Evolutionary conservation across 2,797 vertebrate genomes (phyloP), one percentile per base, ranked within the genome.

Genomic region (Poecilia velifera): DNA sequence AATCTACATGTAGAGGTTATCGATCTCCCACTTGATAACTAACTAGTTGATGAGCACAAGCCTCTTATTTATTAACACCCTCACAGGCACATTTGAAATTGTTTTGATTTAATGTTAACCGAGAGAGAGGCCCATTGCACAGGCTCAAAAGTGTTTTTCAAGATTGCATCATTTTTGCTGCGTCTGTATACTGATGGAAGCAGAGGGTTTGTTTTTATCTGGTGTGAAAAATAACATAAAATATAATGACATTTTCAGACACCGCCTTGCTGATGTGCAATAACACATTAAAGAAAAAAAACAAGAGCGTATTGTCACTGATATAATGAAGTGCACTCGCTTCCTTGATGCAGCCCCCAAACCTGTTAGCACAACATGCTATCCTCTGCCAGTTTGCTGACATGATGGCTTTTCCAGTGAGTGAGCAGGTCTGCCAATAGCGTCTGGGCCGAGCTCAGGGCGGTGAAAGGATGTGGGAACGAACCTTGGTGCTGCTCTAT

Each of bases 341-440:
- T 89, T 87, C 78, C 84, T 89, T 91, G 86, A 86, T 57, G 91
- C 88, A 83, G 88, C 87, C 87, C 84, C 88, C 85, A 87, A 92
- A 94, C 93, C 94, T 93, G 93, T 95, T 96, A 95, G 94, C 92
- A 90, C 89, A 91, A 92, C 93, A 93, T 93, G 94, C 91, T 94
- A 90, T 91, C 91, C 87, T 66, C 92, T 86, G 91, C 90, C 91
- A 93, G 92, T 92, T 90, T 95, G 95, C 96, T 95, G 95, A 96
- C 95, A 93, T 94, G 93, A 93, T 93, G 93, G 89, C 93, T 95
- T 95, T 95, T 95, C 94, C 92, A 94, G 92, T 93, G 91, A 95
- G 90, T 93, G 95, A 96, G 91, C 91, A 91, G 90, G 82, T 76
- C 88, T 95, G 92, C 93, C 94, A 95, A 91, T 93, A 94, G 90